These are phyloP conservation scores for Macrosiphum euphorbiae DNA, from an alignment of 2,888 invertebrate species.

Conservation along the genomic window DNA sequence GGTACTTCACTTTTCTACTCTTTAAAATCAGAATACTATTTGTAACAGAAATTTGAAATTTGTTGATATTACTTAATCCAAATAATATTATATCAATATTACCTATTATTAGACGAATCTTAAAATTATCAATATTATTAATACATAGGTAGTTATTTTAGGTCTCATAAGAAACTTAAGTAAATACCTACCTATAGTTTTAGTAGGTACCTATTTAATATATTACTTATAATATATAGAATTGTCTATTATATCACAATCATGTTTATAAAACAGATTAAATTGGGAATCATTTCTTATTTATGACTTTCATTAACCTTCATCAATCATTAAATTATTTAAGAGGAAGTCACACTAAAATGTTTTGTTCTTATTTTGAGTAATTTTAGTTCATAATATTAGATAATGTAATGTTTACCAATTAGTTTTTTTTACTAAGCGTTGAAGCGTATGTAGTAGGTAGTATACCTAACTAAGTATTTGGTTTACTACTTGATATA, in stretches of 20 bases:
- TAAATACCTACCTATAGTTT: neutral
- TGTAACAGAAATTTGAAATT: neutral
- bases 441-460: neutral
- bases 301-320: conserved; percentile 47
- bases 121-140: neutral
- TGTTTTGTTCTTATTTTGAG: neutral
- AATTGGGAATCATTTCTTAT: conserved; percentile 44
- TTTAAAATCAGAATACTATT: neutral
- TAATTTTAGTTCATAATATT: neutral
- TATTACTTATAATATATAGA: neutral
- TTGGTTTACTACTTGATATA: neutral
- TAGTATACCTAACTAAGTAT: neutral
- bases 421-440: neutral
- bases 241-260: neutral
- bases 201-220: neutral
- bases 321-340: conserved; percentile 24
- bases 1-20: neutral
- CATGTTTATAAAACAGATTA: neutral
- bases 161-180: neutral
- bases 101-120: neutral
- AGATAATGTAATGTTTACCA: neutral
- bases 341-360: conserved; percentile 18
- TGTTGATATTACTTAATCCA: neutral
- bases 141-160: neutral
- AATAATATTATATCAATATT: neutral